Percentiles rank a stretch among this genome's conserved stretches.
These are phyloP conservation scores for Sardinella longiceps DNA, from an alignment of 2,797 vertebrate species.

Conservation along the genomic window DNA sequence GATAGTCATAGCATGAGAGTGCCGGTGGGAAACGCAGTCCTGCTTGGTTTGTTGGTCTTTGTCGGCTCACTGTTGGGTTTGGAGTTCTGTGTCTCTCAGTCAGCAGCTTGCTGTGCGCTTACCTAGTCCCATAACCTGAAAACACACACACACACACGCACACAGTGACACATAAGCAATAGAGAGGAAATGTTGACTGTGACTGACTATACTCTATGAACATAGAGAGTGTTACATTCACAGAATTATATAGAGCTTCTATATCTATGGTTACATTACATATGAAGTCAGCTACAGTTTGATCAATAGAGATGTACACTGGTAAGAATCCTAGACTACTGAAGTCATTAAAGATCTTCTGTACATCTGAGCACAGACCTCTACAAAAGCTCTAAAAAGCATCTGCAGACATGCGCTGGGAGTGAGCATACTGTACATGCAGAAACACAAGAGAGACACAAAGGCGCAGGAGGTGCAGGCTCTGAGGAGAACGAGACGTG, in stretches of 20 bases:
- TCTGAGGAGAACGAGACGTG: not conserved
- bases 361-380: not conserved
- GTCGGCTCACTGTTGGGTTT: not conserved
- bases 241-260: too few species aligned
- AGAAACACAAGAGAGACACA: not conserved
- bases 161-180: not conserved
- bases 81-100: not conserved
- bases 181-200: not conserved
- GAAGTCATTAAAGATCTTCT: not conserved
- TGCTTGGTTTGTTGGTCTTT: not conserved
- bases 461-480: not conserved
- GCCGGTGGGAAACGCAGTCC: not conserved
- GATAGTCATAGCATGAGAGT: not conserved
- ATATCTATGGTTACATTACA: too few species aligned
- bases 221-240: not conserved
- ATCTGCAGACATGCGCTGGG: not conserved
- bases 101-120: constrained; percentile 18
- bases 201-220: too few species aligned
- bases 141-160: not conserved
- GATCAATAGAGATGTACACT: not conserved
- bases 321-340: not conserved
- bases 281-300: not conserved
- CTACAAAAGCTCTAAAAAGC: not conserved
- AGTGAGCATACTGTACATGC: not conserved
- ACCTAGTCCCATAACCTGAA: constrained; percentile 22